Evolutionary conservation across 2,888 invertebrate genomes (phyloP).

Genomic region (Entomobrya proxima): DNA sequence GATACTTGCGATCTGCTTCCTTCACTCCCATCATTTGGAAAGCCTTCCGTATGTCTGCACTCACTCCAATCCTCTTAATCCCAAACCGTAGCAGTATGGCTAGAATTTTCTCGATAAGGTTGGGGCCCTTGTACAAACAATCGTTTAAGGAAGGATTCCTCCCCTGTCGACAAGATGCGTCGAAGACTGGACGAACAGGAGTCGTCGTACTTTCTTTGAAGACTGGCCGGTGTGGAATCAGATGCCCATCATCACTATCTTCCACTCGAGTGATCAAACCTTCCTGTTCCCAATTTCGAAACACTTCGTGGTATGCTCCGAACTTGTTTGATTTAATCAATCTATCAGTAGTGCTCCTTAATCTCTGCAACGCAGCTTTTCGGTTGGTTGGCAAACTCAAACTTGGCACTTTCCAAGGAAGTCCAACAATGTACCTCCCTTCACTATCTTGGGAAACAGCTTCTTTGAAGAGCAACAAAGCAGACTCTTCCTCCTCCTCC

Average conservation of each 20-base stretch:
- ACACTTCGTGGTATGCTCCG: background rate
- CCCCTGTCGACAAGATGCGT: background rate
- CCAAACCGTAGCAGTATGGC: background rate
- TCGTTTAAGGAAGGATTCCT: background rate
- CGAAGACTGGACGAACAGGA: background rate
- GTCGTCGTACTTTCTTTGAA: background rate
- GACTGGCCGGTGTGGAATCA: background rate
- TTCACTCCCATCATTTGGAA: conserved; percentile 32
- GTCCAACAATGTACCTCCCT: background rate
- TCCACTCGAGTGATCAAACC: background rate
- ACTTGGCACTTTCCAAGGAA: background rate
- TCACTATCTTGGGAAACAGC: background rate
- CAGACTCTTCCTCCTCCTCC: background rate
- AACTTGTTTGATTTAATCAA: background rate
- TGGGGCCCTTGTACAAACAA: background rate
- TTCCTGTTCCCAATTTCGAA: background rate
- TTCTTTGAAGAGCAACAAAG: background rate
- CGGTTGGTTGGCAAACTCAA: background rate
- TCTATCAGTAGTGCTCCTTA: background rate
- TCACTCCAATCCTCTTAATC: conserved; percentile 57
- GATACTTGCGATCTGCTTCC: conserved; percentile 32
- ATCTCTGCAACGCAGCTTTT: background rate
- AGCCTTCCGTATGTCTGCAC: conserved; percentile 63
- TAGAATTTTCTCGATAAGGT: background rate
- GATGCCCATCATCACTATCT: background rate